Base-by-base conservation (phyloP, 2,888 invertebrate genomes). In the Drosophila nr. fundita region DNA sequence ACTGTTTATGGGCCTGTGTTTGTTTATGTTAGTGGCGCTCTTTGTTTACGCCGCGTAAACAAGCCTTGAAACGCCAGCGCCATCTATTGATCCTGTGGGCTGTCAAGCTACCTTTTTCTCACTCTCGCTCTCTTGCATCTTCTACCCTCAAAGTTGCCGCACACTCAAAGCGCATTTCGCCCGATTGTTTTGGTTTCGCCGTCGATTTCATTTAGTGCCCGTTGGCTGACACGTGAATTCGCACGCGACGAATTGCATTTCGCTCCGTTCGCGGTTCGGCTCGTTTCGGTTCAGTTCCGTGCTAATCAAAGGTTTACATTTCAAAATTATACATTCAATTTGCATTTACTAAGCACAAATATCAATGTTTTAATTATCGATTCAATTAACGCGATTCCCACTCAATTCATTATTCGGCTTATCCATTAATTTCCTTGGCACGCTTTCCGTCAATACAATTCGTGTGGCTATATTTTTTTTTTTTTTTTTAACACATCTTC, bases 221-320 rank as follows among this genome's bases (percentile, higher is more conserved):
- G 75, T 3, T 36, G 2, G 24, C 74, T 88, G 81, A 83, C 83
- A 88, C 83, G 86, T 89, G 90, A 86, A 77, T 83, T 82, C 73
- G 87, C 84, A 87, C 84, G 82, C 82, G 77, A 67, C 27, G 50
- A 62, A 62, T 69, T 63, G 29, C 58, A 72, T 65, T 64, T 66
- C 49, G 60, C 53, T 58, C n/a, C 29, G 48, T 52, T 74, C 30
- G 32, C 15, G 2, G 61, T 64, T 18, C 2, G 30, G 48, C 48
- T 49, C 49, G 29, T 36, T 60, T 58, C 24, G n/a, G 21, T 42
- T 65, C 15, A 49, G 13, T 18, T 49, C 27, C 27, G 30, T 29
- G 40, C 42, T 27, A 57, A 57, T 40, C 45, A 45, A 15, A 8
- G 21, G 45, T 21, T 45, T 45, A 21, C 45, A 45, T 45, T 4